Evolutionary conservation across 2,888 invertebrate genomes (phyloP), one percentile per base, ranked within the genome.

Genomic region (Bugulina stolonifera): DNA sequence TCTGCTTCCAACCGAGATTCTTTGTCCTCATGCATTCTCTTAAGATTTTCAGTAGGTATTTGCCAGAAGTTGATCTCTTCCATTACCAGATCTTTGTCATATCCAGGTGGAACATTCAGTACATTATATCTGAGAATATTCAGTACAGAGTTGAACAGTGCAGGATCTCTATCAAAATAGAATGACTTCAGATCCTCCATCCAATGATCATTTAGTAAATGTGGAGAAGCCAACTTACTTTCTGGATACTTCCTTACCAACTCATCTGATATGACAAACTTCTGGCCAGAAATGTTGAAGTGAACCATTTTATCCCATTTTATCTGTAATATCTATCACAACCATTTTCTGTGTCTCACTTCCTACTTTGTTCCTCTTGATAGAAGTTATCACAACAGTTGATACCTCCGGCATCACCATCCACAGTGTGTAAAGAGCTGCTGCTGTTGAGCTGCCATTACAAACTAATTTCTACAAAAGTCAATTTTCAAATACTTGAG

Each of bases 81-180:
- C 23, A n/a, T 57, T n/a, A 57, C 23, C 57, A 57, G 25, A 57
- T 25, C 23, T 25, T 57, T 57, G 23, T 57, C 57, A 57, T 57
- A 57, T n/a, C 57, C 57, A 5, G 57, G 5, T 57, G 57, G 57
- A 25, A 57, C 25, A n/a, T 25, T 57, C 23, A 57, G 23, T n/a
- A 57, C 57, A n/a, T 57, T 25, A n/a, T 57, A 57, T n/a, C 57
- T 10, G 57, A 57, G 25, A n/a, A 57, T 25, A n/a, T 57, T 57
- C 5, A 57, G 23, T 57, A 57, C 57, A 23, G 57, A 5, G 23
- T 57, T 57, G 57, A 57, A 57, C 5, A 57, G 57, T 5, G 57
- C 57, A 18, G 57, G 57, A 23, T 57, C 57, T 25, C 57, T 5
- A 25, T 57, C 57, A 57, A 57, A 57, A 25, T 57, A 57, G 23